These are phyloP conservation scores for Neoaliturus tenellus DNA, from an alignment of 2,888 invertebrate species.

Conservation along the genomic window DNA sequence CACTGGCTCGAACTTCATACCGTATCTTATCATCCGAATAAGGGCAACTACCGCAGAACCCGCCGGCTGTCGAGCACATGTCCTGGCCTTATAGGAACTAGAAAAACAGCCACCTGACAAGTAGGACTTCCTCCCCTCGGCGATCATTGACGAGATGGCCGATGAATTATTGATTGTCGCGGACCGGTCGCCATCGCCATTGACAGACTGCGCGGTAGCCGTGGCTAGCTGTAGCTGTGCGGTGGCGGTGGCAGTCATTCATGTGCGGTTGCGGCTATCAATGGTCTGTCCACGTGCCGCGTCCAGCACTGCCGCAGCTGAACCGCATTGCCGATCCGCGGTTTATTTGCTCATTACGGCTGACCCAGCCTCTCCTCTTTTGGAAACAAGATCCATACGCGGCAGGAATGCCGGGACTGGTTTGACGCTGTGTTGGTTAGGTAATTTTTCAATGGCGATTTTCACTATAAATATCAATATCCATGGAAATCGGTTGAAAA, in stretches of 20 bases:
- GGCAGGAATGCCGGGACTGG: too few relatives aligned
- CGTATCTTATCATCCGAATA: conserved; percentile 36
- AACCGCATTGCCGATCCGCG: background rate
- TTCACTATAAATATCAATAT: too few relatives aligned
- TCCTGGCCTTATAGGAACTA: conserved; percentile 31
- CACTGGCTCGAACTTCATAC: conserved; percentile 19
- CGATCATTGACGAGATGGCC: conserved; percentile 16
- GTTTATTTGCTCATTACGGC: too few relatives aligned
- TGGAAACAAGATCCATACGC: background rate
- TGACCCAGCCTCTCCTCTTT: background rate
- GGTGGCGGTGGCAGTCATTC: background rate
- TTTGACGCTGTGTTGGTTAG: too few relatives aligned
- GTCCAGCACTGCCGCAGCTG: too few relatives aligned
- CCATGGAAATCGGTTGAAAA: too few relatives aligned
- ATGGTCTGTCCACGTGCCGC: conserved; percentile 19
- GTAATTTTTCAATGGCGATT: too few relatives aligned
- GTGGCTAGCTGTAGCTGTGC: too few relatives aligned
- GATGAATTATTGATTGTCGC: conserved; percentile 16
- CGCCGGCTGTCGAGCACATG: conserved; percentile 14
- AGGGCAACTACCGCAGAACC: background rate
- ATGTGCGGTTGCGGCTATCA: background rate
- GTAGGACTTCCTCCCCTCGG: conserved; percentile 9
- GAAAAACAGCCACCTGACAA: conserved; percentile 20
- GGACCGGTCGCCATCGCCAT: background rate
- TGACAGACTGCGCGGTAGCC: conserved; percentile 23